A percentile compares a stretch with the other conserved stretches of the same genome.
These are phyloP conservation scores for Pseudomyrmex cubaensis DNA, from an alignment of 1,140 invertebrate species.

Conservation along the genomic window DNA sequence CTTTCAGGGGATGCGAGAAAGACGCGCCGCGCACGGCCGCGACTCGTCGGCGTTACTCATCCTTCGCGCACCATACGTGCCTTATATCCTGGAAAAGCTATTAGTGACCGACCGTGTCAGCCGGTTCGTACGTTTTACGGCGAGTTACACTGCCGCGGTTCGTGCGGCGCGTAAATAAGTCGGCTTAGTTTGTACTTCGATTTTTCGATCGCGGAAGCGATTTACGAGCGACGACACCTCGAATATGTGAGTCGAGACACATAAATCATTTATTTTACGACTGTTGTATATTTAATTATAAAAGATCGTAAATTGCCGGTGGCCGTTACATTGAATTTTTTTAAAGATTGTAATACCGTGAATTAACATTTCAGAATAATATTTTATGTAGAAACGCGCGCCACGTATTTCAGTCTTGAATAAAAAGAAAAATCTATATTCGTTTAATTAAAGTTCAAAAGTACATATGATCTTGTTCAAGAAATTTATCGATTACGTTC, in stretches of 20 bases:
- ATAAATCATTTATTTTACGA: background rate
- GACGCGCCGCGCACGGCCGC: conserved; percentile 19
- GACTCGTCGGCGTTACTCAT: conserved; percentile 65
- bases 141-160: background rate
- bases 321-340: background rate
- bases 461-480: background rate
- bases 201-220: conserved; percentile 30
- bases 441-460: background rate
- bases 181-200: conserved; percentile 24
- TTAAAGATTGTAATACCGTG: background rate
- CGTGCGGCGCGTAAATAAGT: conserved; percentile 32
- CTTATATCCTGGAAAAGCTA: conserved; percentile 70
- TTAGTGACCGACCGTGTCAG: conserved; percentile 63
- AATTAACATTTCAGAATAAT: too few relatives aligned
- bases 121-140: conserved; percentile 66
- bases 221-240: background rate
- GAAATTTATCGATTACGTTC: background rate
- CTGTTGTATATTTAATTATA: background rate
- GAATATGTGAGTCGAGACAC: background rate
- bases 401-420: too few relatives aligned
- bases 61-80: conserved; percentile 63
- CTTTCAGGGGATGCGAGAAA: conserved; percentile 52
- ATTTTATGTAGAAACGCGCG: too few relatives aligned
- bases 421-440: too few relatives aligned
- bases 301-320: background rate